These are phyloP conservation scores for Lycophotia porphyrea DNA, from an alignment of 2,888 invertebrate species.

Conservation along the genomic window DNA sequence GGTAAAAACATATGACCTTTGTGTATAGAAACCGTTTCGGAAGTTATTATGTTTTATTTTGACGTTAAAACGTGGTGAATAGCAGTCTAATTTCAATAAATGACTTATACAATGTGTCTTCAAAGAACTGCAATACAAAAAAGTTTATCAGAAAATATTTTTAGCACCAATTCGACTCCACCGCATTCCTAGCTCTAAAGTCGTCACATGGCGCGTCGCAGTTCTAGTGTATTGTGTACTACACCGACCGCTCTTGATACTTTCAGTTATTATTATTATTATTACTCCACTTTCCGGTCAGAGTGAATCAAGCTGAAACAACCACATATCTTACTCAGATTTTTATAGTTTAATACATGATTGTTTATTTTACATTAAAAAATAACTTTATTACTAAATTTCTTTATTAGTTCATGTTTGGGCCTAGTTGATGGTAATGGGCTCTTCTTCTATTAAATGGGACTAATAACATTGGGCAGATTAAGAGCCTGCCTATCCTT, in stretches of 20 bases:
- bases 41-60: not conserved
- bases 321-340: not conserved
- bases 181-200: slow-evolving; percentile 73
- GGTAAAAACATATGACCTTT: not conserved
- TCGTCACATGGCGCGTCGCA: slow-evolving; percentile 87
- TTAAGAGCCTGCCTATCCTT: not conserved
- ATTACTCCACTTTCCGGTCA: slow-evolving; percentile 62
- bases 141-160: slow-evolving; percentile 28
- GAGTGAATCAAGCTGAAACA: not conserved
- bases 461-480: not conserved
- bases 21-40: not conserved
- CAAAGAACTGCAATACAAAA: too few relatives aligned
- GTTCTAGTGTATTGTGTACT: slow-evolving; percentile 84
- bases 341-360: not conserved
- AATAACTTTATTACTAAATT: not conserved
- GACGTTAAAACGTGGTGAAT: not conserved
- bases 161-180: slow-evolving; percentile 71
- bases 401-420: not conserved
- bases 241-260: slow-evolving; percentile 73
- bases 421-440: not conserved
- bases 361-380: not conserved
- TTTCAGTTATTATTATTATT: slow-evolving; percentile 78
- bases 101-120: not conserved
- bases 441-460: not conserved
- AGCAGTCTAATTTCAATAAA: not conserved